phyloP scores from a whole-genome alignment of 2,888 invertebrate species.

The Electrophaes corylata region DNA sequence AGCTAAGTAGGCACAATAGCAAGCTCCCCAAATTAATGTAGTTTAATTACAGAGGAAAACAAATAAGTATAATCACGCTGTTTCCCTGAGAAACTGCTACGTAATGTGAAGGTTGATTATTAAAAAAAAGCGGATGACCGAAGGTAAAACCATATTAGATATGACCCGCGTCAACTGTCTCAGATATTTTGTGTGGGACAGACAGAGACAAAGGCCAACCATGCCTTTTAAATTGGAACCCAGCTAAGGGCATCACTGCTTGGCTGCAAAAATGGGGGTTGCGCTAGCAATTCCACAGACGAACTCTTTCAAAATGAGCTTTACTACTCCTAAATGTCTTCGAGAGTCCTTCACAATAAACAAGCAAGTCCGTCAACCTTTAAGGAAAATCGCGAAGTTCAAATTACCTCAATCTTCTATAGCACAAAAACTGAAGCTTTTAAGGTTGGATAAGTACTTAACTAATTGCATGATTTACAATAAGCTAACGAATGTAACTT shows the following conservation, averaged over 20 bases:
- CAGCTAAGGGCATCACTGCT: too few species aligned
- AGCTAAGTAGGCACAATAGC: conserved; percentile 4
- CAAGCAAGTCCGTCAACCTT: neutral
- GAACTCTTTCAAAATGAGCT: too few species aligned
- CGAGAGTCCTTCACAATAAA: neutral
- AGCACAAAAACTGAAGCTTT: neutral
- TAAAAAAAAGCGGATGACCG: too few species aligned
- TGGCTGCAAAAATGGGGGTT: too few species aligned
- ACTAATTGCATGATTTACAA: neutral
- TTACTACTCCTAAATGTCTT: too few species aligned
- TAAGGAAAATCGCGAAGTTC: neutral
- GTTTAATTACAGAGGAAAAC: conserved; percentile 31
- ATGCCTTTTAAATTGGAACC: too few species aligned
- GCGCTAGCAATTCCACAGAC: too few species aligned
- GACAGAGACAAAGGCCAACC: too few species aligned
- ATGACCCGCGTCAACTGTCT: too few species aligned
- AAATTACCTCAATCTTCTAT: neutral
- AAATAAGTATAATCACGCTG: conserved; percentile 14
- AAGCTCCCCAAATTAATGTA: conserved; percentile 20
- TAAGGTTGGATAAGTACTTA: neutral
- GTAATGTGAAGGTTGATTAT: conserved; percentile 3
- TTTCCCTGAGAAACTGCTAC: conserved; percentile 51
- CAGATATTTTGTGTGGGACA: too few species aligned
- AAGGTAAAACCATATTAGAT: too few species aligned
- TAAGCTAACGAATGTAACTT: neutral